Evolutionary conservation across 2,113 vertebrate genomes (phyloP).

Genomic region (Psilopogon haemacephalus): DNA sequence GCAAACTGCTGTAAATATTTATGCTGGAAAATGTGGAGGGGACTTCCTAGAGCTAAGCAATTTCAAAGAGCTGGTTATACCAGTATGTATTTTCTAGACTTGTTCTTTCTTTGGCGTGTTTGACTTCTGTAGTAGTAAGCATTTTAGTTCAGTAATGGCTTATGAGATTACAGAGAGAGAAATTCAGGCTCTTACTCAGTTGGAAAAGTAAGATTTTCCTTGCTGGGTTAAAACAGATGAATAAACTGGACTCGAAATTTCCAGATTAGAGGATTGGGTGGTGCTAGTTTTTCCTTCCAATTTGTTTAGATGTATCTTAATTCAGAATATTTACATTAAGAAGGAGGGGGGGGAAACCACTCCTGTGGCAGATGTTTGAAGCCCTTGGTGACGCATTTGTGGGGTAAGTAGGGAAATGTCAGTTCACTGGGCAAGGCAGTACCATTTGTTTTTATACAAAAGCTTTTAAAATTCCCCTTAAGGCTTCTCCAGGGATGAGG

Average conservation of each 20-base stretch:
- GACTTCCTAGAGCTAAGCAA: neutral
- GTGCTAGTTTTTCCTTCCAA: neutral
- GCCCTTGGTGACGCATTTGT: neutral
- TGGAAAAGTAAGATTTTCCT: constrained; percentile 34
- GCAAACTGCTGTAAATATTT: neutral
- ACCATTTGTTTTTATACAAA: neutral
- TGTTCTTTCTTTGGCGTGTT: neutral
- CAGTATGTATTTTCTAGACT: neutral
- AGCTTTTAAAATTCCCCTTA: neutral
- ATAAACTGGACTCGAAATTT: neutral
- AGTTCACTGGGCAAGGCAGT: neutral
- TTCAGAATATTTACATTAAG: constrained; percentile 13
- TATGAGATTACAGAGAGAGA: neutral
- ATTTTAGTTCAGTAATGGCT: neutral
- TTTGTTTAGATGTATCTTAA: neutral
- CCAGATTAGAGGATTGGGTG: neutral
- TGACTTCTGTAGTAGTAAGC: neutral
- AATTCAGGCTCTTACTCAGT: neutral
- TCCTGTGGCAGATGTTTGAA: neutral
- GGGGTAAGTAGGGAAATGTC: neutral
- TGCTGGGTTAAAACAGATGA: neutral
- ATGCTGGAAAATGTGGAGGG: neutral
- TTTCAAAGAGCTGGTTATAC: neutral
- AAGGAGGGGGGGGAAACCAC: neutral
- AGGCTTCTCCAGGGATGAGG: neutral